A percentile compares a stretch with the other conserved stretches of the same genome.
Conservation (phyloP, 2,888 invertebrate species). For the Dexiosoma caninum region DNA sequence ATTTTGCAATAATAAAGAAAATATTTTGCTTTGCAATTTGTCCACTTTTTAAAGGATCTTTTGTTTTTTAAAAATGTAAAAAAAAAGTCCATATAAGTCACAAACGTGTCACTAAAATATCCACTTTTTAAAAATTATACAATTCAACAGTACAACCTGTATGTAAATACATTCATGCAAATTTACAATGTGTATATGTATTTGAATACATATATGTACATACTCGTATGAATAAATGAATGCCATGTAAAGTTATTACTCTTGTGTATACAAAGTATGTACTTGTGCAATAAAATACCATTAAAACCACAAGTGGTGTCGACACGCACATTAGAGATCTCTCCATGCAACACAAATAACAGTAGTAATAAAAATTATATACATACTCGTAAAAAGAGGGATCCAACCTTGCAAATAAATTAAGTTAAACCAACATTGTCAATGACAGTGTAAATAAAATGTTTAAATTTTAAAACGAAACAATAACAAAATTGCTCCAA, state of each 20-base stretch:
- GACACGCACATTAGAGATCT: slow-evolving; percentile 60
- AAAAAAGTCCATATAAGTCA: slow-evolving; percentile 2
- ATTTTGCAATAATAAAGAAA: no score
- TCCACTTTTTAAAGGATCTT: no score
- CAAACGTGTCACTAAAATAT: neutral
- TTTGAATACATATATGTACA: neutral
- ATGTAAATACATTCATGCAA: no score
- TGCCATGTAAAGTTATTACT: slow-evolving; percentile 24
- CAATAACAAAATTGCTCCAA: slow-evolving; percentile 24
- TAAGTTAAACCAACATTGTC: slow-evolving; percentile 42
- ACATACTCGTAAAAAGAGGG: neutral
- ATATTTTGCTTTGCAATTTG: no score
- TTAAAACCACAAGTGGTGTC: slow-evolving; percentile 56
- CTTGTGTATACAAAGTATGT: slow-evolving; percentile 27
- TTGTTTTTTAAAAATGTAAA: no score
- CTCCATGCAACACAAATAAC: neutral
- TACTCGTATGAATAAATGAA: neutral
- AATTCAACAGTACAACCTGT: neutral
- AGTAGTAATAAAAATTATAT: no score
- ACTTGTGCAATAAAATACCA: slow-evolving; percentile 35
- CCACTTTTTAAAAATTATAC: neutral
- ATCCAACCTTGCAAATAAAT: slow-evolving; percentile 6
- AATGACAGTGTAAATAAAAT: slow-evolving; percentile 58
- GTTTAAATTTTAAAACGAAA: slow-evolving; percentile 32
- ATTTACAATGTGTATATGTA: no score